A percentile compares a stretch with the other conserved stretches of the same genome.
Conservation (phyloP, 2,888 invertebrate species). For the Eubasilissa splendida region DNA sequence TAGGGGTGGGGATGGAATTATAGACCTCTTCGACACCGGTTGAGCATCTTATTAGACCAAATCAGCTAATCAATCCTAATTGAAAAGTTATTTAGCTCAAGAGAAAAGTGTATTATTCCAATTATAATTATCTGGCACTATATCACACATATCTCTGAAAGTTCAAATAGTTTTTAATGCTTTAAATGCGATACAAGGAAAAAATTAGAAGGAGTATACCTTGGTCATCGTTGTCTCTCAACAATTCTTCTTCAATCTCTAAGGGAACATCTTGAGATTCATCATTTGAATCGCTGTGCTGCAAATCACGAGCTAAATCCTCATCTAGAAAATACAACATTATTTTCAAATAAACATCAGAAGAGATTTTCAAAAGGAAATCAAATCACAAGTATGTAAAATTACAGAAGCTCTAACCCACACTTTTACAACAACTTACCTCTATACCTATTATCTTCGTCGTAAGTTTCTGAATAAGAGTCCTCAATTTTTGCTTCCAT, state of each 20-base stretch:
- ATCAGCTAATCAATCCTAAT: background rate
- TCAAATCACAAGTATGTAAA: background rate
- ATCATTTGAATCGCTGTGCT: slow-evolving; percentile 71
- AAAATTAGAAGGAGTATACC: slow-evolving; percentile 26
- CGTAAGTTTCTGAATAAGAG: slow-evolving; percentile 48
- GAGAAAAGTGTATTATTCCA: background rate
- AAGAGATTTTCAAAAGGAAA: background rate
- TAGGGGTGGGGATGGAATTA: too few relatives aligned
- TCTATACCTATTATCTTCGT: slow-evolving; percentile 67
- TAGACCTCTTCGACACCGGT: too few relatives aligned
- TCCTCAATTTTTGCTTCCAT: slow-evolving; percentile 47
- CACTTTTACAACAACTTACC: slow-evolving; percentile 61
- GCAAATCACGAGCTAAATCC: slow-evolving; percentile 68
- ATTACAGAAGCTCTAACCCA: background rate
- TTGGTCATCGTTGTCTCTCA: slow-evolving; percentile 65
- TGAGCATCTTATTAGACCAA: too few relatives aligned
- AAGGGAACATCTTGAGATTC: slow-evolving; percentile 70
- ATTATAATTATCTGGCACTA: background rate
- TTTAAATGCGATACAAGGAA: background rate
- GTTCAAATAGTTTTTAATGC: too few relatives aligned
- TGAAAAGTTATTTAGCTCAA: background rate
- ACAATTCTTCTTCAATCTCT: slow-evolving; percentile 69
- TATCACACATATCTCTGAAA: background rate
- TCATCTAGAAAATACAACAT: slow-evolving; percentile 63
- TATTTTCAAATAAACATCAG: background rate